phyloP scores from a whole-genome alignment of 2,113 vertebrate species.

The Crotalus helleri region DNA sequence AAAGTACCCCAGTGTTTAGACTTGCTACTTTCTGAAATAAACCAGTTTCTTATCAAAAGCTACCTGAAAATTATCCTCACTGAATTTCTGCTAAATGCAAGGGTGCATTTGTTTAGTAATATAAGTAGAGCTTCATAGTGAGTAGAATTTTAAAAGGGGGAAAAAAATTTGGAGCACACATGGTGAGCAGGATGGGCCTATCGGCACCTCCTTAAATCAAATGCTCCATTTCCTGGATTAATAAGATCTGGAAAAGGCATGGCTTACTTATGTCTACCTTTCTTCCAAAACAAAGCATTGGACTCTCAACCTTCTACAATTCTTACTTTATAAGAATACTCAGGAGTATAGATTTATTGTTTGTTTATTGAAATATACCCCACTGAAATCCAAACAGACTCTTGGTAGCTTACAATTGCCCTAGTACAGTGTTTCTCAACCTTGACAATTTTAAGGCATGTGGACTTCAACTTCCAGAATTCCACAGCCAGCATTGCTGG shows the following conservation, averaged over 20 bases:
- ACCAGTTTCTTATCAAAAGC: not conserved
- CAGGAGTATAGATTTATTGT: not conserved
- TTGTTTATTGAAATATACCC: not conserved
- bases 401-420: not conserved
- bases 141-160: not conserved
- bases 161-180: not conserved
- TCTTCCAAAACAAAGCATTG: not conserved
- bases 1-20: not conserved
- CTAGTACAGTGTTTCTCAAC: too few relatives aligned
- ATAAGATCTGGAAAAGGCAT: not conserved
- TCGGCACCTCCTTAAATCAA: not conserved
- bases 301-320: not conserved
- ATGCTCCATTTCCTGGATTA: not conserved
- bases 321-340: not conserved
- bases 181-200: not conserved
- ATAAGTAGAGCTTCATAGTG: not conserved
- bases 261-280: not conserved
- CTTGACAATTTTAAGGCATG: too few relatives aligned
- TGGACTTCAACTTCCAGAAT: too few relatives aligned
- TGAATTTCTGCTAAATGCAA: not conserved
- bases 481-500: too few relatives aligned
- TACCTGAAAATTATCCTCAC: not conserved
- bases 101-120: not conserved
- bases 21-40: not conserved
- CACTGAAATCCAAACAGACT: not conserved